These are phyloP conservation scores for Choloepus hoffmanni DNA, from an alignment of 2,113 vertebrate genomes.

Conservation along the genomic window DNA sequence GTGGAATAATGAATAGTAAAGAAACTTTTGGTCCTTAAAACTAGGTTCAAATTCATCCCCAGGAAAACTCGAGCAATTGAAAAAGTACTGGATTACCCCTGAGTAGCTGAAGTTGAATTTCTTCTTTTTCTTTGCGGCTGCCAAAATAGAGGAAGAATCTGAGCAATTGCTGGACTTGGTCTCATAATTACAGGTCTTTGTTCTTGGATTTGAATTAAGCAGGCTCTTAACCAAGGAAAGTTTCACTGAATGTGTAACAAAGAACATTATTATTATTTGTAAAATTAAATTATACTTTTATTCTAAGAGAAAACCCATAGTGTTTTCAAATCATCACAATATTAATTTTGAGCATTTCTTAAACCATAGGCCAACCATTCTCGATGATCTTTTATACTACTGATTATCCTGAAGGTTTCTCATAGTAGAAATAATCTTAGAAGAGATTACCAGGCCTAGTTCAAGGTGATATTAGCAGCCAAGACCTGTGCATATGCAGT, in stretches of 20 bases:
- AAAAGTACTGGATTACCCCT: conserved; percentile 41
- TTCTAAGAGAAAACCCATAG: background rate
- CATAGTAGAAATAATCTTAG: background rate
- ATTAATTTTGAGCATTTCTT: conserved; percentile 2
- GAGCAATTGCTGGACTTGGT: conserved; percentile 1
- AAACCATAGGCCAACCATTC: background rate
- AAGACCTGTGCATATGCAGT: background rate
- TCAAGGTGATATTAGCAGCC: background rate
- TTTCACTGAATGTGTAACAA: background rate
- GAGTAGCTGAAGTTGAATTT: conserved; percentile 65
- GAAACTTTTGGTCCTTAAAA: conserved; percentile 63
- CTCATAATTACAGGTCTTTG: conserved; percentile 23
- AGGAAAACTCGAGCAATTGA: conserved; percentile 64
- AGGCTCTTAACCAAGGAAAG: conserved; percentile 13
- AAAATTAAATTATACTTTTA: conserved; percentile 35
- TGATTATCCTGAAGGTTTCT: background rate
- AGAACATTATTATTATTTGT: conserved; percentile 10
- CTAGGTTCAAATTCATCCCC: conserved; percentile 68
- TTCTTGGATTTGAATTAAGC: background rate
- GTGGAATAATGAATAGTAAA: conserved; percentile 72
- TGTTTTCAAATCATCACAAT: conserved; percentile 27
- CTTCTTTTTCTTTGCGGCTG: conserved; percentile 31
- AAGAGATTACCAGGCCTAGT: background rate
- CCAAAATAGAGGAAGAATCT: conserved; percentile 5
- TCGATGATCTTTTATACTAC: background rate